A percentile compares a stretch with the other conserved stretches of the same genome.
Evolutionary conservation across 2,797 vertebrate species (phyloP).

Genomic region (Falco rusticolus): DNA sequence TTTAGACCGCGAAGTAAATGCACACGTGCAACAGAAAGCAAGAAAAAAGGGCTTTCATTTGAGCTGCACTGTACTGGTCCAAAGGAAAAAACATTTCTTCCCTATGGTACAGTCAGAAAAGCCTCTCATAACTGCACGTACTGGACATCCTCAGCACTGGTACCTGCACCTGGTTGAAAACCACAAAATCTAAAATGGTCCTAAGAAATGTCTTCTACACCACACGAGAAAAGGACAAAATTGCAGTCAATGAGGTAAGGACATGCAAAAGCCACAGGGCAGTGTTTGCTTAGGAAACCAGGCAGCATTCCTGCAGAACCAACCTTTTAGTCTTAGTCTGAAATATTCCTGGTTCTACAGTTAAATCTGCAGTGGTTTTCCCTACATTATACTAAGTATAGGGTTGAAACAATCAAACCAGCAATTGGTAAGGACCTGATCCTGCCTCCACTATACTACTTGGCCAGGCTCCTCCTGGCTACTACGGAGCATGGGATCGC

Average conservation of each 20-base stretch:
- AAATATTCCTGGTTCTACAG: neutral
- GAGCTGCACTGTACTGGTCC: neutral
- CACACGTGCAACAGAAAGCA: neutral
- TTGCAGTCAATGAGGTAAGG: neutral
- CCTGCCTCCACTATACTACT: neutral
- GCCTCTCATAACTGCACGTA: neutral
- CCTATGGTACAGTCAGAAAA: neutral
- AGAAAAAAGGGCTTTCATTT: neutral
- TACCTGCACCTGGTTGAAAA: neutral
- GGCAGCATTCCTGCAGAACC: conserved; percentile 2
- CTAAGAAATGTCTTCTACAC: neutral
- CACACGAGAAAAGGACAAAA: neutral
- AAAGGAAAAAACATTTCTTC: neutral
- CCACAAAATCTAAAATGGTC: neutral
- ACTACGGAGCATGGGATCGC: neutral
- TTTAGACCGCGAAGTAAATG: neutral
- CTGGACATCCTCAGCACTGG: neutral
- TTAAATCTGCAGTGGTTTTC: neutral
- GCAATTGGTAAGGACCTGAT: neutral
- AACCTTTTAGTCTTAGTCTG: neutral
- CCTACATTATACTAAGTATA: neutral
- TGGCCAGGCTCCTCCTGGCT: neutral
- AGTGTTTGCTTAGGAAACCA: neutral
- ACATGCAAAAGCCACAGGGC: neutral
- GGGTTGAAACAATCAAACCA: neutral